phyloP scores from a whole-genome alignment of 2,888 invertebrate genomes.

The Eumacrocentrus americanus region DNA sequence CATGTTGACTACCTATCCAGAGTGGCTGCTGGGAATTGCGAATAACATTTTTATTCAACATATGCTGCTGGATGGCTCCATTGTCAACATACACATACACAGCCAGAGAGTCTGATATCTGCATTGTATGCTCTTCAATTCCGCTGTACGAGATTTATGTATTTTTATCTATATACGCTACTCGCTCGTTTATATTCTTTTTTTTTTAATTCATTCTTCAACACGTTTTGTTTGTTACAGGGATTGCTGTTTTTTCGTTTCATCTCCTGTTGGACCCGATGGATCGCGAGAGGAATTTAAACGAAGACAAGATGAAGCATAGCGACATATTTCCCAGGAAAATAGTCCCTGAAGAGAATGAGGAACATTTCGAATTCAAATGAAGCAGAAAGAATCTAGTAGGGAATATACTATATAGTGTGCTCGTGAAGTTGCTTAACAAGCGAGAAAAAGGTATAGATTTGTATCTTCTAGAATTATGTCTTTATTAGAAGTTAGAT shows the following conservation, averaged over 20 bases:
- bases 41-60: constrained; percentile 22
- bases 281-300: background rate
- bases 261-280: background rate
- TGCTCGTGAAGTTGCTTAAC: constrained; percentile 42
- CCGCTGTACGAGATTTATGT: constrained; percentile 14
- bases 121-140: constrained; percentile 22
- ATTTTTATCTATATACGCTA: constrained; percentile 10
- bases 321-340: constrained; percentile 6
- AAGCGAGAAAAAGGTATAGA: constrained; percentile 43
- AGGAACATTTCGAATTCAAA: constrained; percentile 18
- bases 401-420: constrained; percentile 13
- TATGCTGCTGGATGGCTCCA: constrained; percentile 3
- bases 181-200: too few species aligned
- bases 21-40: constrained; percentile 21
- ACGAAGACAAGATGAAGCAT: constrained; percentile 12
- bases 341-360: constrained; percentile 8
- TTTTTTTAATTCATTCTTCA: too few species aligned
- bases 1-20: too few species aligned
- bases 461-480: constrained; percentile 54
- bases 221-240: too few species aligned
- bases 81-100: constrained; percentile 1
- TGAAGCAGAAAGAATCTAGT: constrained; percentile 13
- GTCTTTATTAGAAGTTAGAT: constrained; percentile 54
- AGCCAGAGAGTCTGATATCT: background rate
- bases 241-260: too few species aligned